Percentiles rank a stretch among this genome's conserved stretches.
Evolutionary conservation across 2,797 vertebrate species (phyloP).

Genomic region (Tangara arthus): DNA sequence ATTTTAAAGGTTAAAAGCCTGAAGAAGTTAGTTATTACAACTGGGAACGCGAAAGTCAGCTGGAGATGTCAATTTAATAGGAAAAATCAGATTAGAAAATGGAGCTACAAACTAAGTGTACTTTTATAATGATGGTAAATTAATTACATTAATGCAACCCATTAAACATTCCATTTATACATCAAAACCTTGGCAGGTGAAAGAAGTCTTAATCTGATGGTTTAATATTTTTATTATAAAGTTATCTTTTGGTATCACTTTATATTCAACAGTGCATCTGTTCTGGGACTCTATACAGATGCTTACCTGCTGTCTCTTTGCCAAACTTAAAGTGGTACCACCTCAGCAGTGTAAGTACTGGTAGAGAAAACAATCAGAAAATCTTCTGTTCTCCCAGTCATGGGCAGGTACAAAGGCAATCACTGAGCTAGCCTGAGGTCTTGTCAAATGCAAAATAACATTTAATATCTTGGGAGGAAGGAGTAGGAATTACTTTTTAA

Average conservation of each 20-base stretch:
- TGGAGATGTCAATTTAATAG: background rate
- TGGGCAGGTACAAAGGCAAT: slow-evolving; percentile 10
- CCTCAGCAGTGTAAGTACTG: background rate
- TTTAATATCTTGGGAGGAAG: background rate
- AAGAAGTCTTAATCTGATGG: slow-evolving; percentile 8
- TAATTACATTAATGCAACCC: background rate
- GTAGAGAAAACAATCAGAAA: background rate
- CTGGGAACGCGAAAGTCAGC: background rate
- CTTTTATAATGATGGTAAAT: slow-evolving; percentile 39
- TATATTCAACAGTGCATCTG: slow-evolving; percentile 9
- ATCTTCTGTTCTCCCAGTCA: background rate
- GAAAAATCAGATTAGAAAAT: background rate
- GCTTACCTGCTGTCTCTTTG: background rate
- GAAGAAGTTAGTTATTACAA: background rate
- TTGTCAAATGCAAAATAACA: slow-evolving; percentile 33
- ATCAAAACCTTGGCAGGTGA: background rate
- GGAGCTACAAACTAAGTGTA: background rate
- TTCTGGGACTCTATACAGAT: slow-evolving; percentile 24
- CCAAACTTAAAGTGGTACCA: slow-evolving; percentile 10
- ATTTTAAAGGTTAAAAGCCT: background rate
- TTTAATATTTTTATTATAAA: background rate
- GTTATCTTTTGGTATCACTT: slow-evolving; percentile 5
- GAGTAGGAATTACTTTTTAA: background rate
- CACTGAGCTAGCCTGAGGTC: slow-evolving; percentile 9
- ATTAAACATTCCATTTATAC: slow-evolving; percentile 36